These are phyloP conservation scores for Catharus fuscescens DNA, from an alignment of 2,113 vertebrate species.

Conservation along the genomic window DNA sequence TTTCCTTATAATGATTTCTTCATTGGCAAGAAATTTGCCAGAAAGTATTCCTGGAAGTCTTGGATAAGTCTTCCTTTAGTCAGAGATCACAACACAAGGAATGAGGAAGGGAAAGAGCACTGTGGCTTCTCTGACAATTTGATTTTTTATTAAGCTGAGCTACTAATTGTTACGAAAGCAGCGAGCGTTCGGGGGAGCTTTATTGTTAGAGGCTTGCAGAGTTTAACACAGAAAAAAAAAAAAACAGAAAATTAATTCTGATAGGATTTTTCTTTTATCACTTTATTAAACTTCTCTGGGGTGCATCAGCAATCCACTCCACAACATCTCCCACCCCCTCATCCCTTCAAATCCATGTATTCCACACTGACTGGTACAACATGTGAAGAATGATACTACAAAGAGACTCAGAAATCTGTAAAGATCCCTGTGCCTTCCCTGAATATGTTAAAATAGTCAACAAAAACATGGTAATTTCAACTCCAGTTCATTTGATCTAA, in stretches of 20 bases:
- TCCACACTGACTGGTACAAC: slow-evolving; percentile 39
- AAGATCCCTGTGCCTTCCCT: slow-evolving; percentile 54
- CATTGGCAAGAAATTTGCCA: neutral
- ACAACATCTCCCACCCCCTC: neutral
- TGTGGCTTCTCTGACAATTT: neutral
- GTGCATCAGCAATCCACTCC: slow-evolving; percentile 26
- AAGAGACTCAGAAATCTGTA: slow-evolving; percentile 59
- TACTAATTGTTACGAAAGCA: neutral
- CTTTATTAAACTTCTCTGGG: slow-evolving; percentile 50
- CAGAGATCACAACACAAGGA: neutral
- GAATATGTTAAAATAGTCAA: slow-evolving; percentile 65
- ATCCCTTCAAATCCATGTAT: slow-evolving; percentile 47
- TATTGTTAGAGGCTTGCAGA: neutral
- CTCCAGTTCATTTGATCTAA: slow-evolving; percentile 65
- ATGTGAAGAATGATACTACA: slow-evolving; percentile 58
- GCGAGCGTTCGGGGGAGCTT: neutral
- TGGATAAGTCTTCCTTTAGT: neutral
- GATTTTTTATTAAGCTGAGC: neutral
- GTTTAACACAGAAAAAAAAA: neutral
- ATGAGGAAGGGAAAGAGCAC: neutral
- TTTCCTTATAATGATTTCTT: neutral
- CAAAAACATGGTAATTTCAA: slow-evolving; percentile 69
- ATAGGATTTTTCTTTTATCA: slow-evolving; percentile 49
- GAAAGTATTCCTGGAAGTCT: neutral
- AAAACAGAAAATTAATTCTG: slow-evolving; percentile 22